Evolutionary conservation across 23 tunicate species (phyloP).

Genomic region (Halocynthia roretzi): DNA sequence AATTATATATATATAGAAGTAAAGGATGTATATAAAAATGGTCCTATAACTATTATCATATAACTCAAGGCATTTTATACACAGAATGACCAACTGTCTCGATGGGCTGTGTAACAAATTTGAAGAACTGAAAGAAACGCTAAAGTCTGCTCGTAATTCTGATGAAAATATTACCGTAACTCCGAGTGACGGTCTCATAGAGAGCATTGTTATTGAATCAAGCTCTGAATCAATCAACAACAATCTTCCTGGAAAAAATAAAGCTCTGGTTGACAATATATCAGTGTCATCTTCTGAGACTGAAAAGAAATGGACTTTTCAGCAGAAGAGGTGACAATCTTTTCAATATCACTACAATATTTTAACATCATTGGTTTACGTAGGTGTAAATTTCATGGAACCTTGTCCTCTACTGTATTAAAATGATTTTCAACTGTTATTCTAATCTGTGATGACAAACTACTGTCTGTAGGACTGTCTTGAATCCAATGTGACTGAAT

Average conservation of each 20-base stretch:
- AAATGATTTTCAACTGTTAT: too few relatives aligned
- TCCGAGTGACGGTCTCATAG: background rate
- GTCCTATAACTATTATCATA: background rate
- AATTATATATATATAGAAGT: background rate
- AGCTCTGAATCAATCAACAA: background rate
- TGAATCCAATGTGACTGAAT: background rate
- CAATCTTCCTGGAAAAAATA: background rate
- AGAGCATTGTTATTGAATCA: background rate
- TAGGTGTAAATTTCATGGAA: too few relatives aligned
- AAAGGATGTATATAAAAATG: background rate
- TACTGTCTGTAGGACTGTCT: background rate
- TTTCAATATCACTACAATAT: too few relatives aligned
- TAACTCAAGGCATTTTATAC: background rate
- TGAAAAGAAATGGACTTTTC: background rate
- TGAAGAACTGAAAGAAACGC: background rate
- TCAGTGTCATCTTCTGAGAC: background rate
- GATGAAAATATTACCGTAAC: background rate
- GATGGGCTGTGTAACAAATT: background rate
- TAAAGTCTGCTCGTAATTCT: background rate
- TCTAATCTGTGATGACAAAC: too few relatives aligned
- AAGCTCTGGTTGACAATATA: background rate
- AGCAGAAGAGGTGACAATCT: background rate
- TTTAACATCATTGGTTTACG: too few relatives aligned
- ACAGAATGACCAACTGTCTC: background rate
- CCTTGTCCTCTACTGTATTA: too few relatives aligned